Percentiles rank a stretch among this genome's conserved stretches.
These are phyloP conservation scores for Dione vanillae DNA, from an alignment of 2,888 invertebrate genomes.

Conservation along the genomic window DNA sequence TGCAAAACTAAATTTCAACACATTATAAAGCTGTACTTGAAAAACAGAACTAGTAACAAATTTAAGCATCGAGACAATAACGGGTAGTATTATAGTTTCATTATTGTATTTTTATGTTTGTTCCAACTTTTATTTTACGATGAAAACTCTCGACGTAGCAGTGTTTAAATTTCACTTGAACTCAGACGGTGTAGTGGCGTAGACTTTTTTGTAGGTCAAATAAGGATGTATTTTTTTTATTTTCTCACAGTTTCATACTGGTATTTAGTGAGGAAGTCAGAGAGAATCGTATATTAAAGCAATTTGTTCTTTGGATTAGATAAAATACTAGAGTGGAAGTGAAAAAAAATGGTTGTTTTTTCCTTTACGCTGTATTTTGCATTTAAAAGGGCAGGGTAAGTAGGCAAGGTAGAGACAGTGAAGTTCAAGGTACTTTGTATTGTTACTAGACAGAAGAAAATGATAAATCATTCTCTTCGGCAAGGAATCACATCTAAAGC, in stretches of 20 bases:
- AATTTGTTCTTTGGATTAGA: too few relatives aligned
- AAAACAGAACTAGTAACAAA: neutral
- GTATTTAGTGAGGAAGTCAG: too few relatives aligned
- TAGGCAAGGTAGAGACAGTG: neutral
- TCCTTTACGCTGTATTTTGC: neutral
- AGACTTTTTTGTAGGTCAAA: constrained; percentile 38
- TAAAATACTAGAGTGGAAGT: too few relatives aligned
- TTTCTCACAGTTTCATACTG: too few relatives aligned
- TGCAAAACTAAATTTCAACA: too few relatives aligned
- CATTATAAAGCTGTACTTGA: neutral
- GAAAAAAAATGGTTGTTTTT: neutral
- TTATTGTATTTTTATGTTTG: constrained; percentile 35
- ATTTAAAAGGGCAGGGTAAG: neutral
- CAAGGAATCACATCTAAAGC: neutral
- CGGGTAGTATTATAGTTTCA: constrained; percentile 16
- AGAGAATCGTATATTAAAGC: too few relatives aligned
- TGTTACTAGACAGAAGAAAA: neutral
- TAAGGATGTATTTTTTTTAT: neutral
- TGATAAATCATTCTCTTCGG: neutral
- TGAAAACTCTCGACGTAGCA: constrained; percentile 32
- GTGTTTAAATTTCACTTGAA: constrained; percentile 41
- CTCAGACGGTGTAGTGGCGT: constrained; percentile 26
- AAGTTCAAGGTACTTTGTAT: neutral
- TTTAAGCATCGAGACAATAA: constrained; percentile 2
- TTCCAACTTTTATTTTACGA: constrained; percentile 36